phyloP scores from a whole-genome alignment of 2,888 invertebrate genomes.

The Actias luna region DNA sequence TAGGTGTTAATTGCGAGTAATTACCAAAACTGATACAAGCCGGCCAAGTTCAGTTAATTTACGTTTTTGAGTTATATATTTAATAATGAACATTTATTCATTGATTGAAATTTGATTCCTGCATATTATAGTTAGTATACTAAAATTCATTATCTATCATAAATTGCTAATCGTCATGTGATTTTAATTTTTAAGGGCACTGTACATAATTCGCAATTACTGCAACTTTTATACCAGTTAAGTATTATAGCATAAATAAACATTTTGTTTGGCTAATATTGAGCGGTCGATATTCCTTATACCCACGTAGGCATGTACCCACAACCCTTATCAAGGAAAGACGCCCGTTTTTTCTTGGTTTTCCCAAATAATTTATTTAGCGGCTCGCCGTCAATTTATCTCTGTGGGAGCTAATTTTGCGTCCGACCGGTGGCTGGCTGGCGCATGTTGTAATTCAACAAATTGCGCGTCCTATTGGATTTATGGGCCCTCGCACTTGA shows the following conservation, averaged over 20 bases:
- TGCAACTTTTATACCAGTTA: background rate
- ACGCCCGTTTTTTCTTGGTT: constrained; percentile 81
- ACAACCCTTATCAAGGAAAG: constrained; percentile 81
- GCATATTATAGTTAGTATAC: background rate
- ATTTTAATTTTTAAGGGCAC: background rate
- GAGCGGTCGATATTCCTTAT: constrained; percentile 75
- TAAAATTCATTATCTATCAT: background rate
- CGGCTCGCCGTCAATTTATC: constrained; percentile 79
- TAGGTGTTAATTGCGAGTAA: background rate
- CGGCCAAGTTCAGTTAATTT: background rate
- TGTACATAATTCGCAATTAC: background rate
- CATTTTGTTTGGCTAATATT: background rate
- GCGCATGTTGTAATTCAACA: constrained; percentile 82
- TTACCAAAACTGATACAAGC: background rate
- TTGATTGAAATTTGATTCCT: constrained; percentile 6
- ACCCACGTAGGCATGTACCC: constrained; percentile 60
- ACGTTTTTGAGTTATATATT: constrained; percentile 4
- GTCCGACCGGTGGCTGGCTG: constrained; percentile 79
- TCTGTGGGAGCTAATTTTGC: constrained; percentile 81
- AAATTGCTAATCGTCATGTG: background rate
- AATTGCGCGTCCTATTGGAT: constrained; percentile 79
- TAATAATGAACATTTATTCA: constrained; percentile 6
- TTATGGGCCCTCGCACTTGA: constrained; percentile 77
- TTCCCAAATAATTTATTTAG: constrained; percentile 83
- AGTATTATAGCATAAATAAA: background rate